Evolutionary conservation across 2,797 vertebrate species (phyloP), one percentile per base, ranked within the genome.

Genomic region (Prunella strophiata): DNA sequence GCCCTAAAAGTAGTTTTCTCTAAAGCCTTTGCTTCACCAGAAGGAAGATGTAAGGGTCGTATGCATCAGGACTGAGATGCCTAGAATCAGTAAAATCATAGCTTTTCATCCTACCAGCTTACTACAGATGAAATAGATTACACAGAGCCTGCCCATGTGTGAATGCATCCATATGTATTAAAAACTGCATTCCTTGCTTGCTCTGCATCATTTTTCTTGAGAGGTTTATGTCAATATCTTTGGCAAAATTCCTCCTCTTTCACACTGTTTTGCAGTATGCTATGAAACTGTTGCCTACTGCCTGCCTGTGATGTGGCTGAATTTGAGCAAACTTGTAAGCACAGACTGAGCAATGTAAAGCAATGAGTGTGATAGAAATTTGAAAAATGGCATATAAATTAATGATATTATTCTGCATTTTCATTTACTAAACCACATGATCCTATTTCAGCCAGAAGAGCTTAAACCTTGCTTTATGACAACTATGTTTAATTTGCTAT

Each of bases 221-320:
- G 81, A 85, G 61, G 62, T 77, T 95, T 95, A 89, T 92, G 68
- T 92, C 85, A 93, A 91, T 29, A 80, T 68, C 68, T 83, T 70
- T 96, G 91, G 87, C 89, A 94, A 88, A 92, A 84, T 89, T 92
- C 58, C 91, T 58, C 54, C 43, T 89, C 36, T 63, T 83, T 93
- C 85, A 85, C 52, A 81, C 66, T 91, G 91, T 89, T 95, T 81
- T 93, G 89, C 79, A 89, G 79, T 62, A 86, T 89, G 93, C 62
- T 79, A n/a, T 22, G 48, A 85, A 93, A 70, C 73, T 76, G 58
- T 75, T 88, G 86, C 73, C 72, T 89, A 78, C 55, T 50, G 87
- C 73, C 87, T 79, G 72, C 73, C 66, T 93, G 87, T 42, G 78
- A 88, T 19, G 62, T 52, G 73, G 62, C 70, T 96, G 93, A 91